Conservation (phyloP, 2,797 vertebrate genomes). For the Hoplostethus mediterraneus region DNA sequence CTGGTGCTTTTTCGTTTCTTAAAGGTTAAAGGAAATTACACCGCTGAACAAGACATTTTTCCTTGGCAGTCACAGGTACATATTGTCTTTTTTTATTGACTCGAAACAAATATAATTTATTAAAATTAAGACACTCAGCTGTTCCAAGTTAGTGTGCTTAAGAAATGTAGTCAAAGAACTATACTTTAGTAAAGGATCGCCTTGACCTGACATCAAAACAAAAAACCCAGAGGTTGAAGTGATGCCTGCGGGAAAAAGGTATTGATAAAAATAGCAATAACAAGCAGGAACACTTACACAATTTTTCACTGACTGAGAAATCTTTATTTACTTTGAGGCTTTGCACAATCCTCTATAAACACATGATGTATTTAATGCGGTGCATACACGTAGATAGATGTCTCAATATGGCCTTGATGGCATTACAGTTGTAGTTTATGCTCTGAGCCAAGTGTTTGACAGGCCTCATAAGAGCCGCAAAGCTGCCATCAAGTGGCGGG, state of each 20-base stretch:
- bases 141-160: not conserved
- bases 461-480: conserved; percentile 43
- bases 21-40: conserved; percentile 34
- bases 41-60: conserved; percentile 25
- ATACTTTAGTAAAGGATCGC: not conserved
- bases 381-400: not conserved
- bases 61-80: not conserved
- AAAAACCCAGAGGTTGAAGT: no score
- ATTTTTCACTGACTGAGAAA: no score
- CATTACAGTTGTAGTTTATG: not conserved
- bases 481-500: conserved; percentile 72
- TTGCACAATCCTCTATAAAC: not conserved
- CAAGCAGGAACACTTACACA: not conserved
- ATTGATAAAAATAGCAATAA: not conserved
- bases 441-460: not conserved
- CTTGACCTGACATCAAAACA: not conserved
- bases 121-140: no score
- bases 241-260: not conserved
- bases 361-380: not conserved
- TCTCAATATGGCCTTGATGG: not conserved
- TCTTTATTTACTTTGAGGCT: not conserved
- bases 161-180: not conserved
- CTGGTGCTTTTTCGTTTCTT: conserved; percentile 14
- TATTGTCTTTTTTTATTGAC: not conserved
- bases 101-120: not conserved